Base-by-base conservation (phyloP, 1,140 invertebrate species). In the Dinoponera quadriceps region DNA sequence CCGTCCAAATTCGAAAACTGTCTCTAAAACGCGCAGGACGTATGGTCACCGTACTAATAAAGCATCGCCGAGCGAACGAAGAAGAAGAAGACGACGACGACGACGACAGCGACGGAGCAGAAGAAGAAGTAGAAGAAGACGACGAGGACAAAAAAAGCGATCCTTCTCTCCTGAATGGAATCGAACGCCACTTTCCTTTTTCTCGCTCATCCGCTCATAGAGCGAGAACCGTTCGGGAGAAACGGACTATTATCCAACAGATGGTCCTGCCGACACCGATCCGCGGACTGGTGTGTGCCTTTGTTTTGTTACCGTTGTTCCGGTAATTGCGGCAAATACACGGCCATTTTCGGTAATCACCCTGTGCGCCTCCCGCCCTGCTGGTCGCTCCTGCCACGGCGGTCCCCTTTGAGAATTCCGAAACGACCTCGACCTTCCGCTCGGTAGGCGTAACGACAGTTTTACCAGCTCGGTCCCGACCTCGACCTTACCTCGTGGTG, bases 271-370 rank as follows among this genome's bases (percentile, higher is more conserved):
- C 89, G 89, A 88, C 86, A 88, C 83, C 85, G 83, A 77, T 63
- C 86, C 88, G 55, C 73, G 75, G 80, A 68, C 63, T 85, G 83
- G 75, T 83, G 77, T 71, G 75, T 48, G 75, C 85, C 89, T 90
- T 90, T 90, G 92, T 92, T 92, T 93, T 92, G 91, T 92, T 91
- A 92, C 90, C 91, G 92, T 92, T 93, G 90, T 92, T 92, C 91
- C 91, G 88, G 90, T 93, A 92, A 93, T 93, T 93, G 91, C 88
- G 91, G 90, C 89, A 90, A 89, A 91, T 91, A 91, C 90, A 89
- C 77, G 90, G 84, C 92, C 89, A 91, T 92, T 92, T 93, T 89
- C 82, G 90, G 90, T 92, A 92, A 92, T 92, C 91, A 92, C 86
- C 85, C 54, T 85, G 86, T 85, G 88, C 89, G 83, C 86, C 89